Evolutionary conservation across 2,797 vertebrate species (phyloP), one percentile per base, ranked within the genome.

Genomic region (Tragopan temminckii): DNA sequence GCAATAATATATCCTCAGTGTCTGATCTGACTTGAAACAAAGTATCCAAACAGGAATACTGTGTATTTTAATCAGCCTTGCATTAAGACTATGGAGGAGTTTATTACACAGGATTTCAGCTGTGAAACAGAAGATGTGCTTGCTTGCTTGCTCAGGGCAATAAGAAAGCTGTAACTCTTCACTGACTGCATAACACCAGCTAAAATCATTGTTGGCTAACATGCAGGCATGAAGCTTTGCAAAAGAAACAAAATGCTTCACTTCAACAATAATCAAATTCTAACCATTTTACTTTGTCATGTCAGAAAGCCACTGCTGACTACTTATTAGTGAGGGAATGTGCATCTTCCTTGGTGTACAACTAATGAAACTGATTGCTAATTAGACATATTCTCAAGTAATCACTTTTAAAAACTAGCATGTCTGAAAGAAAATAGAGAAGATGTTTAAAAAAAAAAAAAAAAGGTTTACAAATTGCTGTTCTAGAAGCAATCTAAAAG

Each of bases 341-440:
- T 61, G 50, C 14, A 36, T 23, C 50, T 93, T 91, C 23, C 38
- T 48, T 11, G 21, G 19, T 50, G 27, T 13, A 11, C 38, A 35
- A 38, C 50, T 48, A 66, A 27, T 52, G 25, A 94, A 89, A 69
- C 42, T 33, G 74, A 46, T 27, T 4, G 1, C 45, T 90, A 55
- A 81, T 89, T 80, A 85, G 25, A 59, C 14, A 13, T n/a, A n/a
- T 7, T 79, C 45, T 88, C 63, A 59, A 63, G 62, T 46, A 70
- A 29, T 27, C 61, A 19, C 23, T 45, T 82, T 35, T 23, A n/a
- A 24, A 64, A 85, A 62, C 16, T 48, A 63, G 5, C 17, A 59
- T 83, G 91, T 55, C 55, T 84, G 74, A 95, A 90, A 93, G 40
- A 78, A 88, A 86, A 80, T 14, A 76, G 58, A 67, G 31, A 62